These are phyloP conservation scores for Tarsius wallacei DNA, from an alignment of 2,797 vertebrate species.

Conservation along the genomic window DNA sequence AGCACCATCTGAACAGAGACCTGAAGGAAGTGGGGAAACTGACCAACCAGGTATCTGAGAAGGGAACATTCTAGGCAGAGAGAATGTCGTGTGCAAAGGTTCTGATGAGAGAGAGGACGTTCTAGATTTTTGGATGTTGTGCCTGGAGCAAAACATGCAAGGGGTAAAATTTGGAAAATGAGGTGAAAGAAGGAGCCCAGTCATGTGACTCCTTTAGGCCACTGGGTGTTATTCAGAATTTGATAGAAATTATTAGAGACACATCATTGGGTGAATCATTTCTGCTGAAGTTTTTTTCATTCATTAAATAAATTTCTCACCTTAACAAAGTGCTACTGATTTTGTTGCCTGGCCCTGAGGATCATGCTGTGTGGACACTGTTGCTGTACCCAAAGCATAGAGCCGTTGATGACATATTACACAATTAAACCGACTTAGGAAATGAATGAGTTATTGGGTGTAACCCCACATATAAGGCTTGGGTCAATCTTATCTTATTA, in stretches of 20 bases:
- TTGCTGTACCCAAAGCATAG: background rate
- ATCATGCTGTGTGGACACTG: rapidly evolving
- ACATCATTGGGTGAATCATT: background rate
- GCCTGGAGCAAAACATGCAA: background rate
- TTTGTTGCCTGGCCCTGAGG: background rate
- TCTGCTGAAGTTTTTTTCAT: background rate
- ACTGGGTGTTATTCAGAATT: background rate
- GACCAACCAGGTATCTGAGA: too few species aligned
- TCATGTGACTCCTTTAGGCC: background rate
- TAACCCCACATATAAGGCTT: background rate
- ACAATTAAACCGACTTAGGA: background rate
- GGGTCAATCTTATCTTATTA: background rate
- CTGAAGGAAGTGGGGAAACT: background rate
- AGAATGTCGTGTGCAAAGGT: background rate
- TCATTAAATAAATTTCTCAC: background rate
- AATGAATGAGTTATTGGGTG: background rate
- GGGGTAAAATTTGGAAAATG: background rate
- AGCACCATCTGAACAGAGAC: background rate
- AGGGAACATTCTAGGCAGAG: background rate
- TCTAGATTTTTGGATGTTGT: background rate
- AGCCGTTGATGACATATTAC: background rate
- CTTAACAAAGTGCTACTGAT: background rate
- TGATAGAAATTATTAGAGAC: background rate
- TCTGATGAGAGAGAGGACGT: background rate
- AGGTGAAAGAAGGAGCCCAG: background rate